phyloP scores from a whole-genome alignment of 1,140 invertebrate genomes.

The Pachypsylla venusta region DNA sequence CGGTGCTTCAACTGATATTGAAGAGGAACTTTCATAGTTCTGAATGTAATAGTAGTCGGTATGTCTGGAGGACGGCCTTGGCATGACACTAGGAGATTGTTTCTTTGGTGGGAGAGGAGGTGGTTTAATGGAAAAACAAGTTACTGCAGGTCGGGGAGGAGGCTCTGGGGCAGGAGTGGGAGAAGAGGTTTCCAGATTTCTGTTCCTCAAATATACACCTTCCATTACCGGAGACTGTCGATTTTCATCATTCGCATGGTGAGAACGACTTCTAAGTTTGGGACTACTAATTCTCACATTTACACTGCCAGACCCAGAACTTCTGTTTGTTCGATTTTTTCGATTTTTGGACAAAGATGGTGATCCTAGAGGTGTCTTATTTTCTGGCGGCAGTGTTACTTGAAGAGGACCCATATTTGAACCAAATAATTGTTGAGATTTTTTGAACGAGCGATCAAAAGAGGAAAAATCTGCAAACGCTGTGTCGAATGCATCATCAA shows the following conservation, averaged over 20 bases:
- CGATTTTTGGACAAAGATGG: constrained; percentile 18
- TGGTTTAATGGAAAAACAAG: constrained; percentile 42
- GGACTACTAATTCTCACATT: constrained; percentile 31
- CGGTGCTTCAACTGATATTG: constrained; percentile 33
- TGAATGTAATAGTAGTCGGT: constrained; percentile 45
- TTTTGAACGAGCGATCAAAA: constrained; percentile 18
- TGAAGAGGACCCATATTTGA: constrained; percentile 40
- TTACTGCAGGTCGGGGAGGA: constrained; percentile 45
- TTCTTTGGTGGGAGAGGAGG: constrained; percentile 75
- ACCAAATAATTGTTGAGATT: constrained; percentile 15
- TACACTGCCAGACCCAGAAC: neutral
- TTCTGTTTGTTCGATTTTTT: constrained; percentile 4
- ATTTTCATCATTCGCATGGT: constrained; percentile 17
- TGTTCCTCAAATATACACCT: constrained; percentile 19
- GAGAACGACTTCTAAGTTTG: constrained; percentile 29
- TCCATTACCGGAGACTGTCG: constrained; percentile 22
- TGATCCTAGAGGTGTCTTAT: constrained; percentile 24
- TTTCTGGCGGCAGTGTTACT: constrained; percentile 48
- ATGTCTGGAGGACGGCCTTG: constrained; percentile 43
- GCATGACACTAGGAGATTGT: constrained; percentile 30
- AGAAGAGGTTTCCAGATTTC: constrained; percentile 17
- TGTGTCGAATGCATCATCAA: constrained; percentile 44
- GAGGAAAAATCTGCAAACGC: constrained; percentile 32
- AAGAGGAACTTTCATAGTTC: constrained; percentile 34
- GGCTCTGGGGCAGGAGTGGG: constrained; percentile 43